A percentile compares a stretch with the other conserved stretches of the same genome.
Conservation (phyloP, 2,113 vertebrate genomes). For the Pseudorasbora parva region DNA sequence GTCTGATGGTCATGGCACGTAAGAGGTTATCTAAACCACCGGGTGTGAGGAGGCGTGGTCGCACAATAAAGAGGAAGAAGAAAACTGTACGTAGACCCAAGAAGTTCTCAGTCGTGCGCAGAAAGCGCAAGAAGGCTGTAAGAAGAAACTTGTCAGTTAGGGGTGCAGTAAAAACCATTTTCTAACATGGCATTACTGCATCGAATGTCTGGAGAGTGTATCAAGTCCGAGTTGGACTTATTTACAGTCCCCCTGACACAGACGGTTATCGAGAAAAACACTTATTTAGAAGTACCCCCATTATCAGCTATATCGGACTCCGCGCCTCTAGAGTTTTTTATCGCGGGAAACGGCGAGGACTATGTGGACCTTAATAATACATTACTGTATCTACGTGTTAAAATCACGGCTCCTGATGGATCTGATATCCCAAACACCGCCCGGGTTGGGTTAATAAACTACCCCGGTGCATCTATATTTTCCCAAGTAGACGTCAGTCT, state of each 20-base stretch:
- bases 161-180: neutral
- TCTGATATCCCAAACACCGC: too few relatives aligned
- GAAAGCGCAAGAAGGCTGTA: neutral
- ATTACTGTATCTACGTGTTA: neutral
- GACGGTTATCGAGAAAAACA: conserved; percentile 2
- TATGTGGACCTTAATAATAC: conserved; percentile 34
- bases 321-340: neutral
- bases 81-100: too few relatives aligned
- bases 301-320: neutral
- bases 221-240: neutral
- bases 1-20: too few relatives aligned
- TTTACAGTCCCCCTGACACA: conserved; percentile 2
- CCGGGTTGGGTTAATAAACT: too few relatives aligned
- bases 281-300: conserved; percentile 1
- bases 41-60: too few relatives aligned
- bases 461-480: too few relatives aligned
- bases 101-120: neutral
- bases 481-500: too few relatives aligned
- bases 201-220: neutral
- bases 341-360: neutral
- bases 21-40: too few relatives aligned
- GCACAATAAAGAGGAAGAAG: too few relatives aligned
- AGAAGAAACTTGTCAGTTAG: fast-evolving
- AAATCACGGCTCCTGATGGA: neutral
- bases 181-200: neutral